Percentiles rank a stretch among this genome's conserved stretches.
Conservation (phyloP, 37 sponge, comb jelly and placozoan species). For the Ephydatia muelleri region DNA sequence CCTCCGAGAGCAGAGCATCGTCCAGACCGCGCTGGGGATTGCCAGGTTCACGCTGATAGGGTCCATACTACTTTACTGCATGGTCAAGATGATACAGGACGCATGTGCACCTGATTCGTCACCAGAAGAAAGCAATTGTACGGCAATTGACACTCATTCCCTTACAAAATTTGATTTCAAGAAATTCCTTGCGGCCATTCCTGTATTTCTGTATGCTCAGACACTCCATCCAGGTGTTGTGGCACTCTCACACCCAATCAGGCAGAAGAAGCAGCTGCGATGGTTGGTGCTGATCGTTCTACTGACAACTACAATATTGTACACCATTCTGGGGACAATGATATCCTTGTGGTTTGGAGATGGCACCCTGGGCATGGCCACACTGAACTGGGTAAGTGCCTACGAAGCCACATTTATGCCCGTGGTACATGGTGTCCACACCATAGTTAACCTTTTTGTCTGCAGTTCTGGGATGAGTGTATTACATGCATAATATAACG, state of each 20-base stretch:
- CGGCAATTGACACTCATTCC: background rate
- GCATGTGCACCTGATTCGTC: constrained; percentile 5
- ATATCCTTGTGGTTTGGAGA: constrained; percentile 46
- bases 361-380: constrained; percentile 37
- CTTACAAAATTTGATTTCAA: constrained; percentile 38
- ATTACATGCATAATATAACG: too few species aligned
- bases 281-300: constrained; percentile 24
- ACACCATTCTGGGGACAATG: constrained; percentile 48
- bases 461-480: too few species aligned
- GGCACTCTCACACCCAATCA: constrained; percentile 51
- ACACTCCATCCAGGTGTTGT: constrained; percentile 1
- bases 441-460: too few species aligned
- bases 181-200: constrained; percentile 69
- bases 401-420: too few species aligned
- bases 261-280: constrained; percentile 32
- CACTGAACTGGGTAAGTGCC: constrained; percentile 65
- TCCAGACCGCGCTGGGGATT: constrained; percentile 74
- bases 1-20: constrained; percentile 82
- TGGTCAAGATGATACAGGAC: constrained; percentile 40
- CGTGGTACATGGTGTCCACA: too few species aligned
- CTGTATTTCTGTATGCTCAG: constrained; percentile 74
- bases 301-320: constrained; percentile 17
- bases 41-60: constrained; percentile 68
- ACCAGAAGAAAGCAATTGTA: background rate
- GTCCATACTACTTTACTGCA: constrained; percentile 61